Evolutionary conservation across 2,888 invertebrate species (phyloP).

Genomic region (Scelioninae gen. 2): DNA sequence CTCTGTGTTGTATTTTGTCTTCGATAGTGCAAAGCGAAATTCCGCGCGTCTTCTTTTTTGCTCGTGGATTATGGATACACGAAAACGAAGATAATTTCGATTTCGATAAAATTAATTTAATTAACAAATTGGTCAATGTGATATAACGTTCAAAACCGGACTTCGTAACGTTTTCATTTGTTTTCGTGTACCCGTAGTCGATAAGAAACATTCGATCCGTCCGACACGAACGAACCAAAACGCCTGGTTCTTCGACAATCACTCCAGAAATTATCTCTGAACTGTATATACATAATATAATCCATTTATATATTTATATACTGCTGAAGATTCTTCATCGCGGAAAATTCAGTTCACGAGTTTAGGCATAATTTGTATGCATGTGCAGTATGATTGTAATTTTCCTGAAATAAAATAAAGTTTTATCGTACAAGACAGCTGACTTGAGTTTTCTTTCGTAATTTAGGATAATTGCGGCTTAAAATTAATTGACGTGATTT

Average conservation of each 20-base stretch:
- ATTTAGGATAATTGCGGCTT: slow-evolving; percentile 1
- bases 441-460: slow-evolving; percentile 6
- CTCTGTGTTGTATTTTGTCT: background rate
- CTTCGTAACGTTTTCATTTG: slow-evolving; percentile 18
- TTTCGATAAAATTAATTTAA: slow-evolving; percentile 18
- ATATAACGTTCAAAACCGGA: slow-evolving; percentile 20
- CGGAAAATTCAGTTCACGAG: slow-evolving; percentile 52
- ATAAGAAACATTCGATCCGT: slow-evolving; percentile 22
- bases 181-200: slow-evolving; percentile 37
- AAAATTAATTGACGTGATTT: slow-evolving; percentile 1
- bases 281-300: slow-evolving; percentile 56
- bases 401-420: slow-evolving; percentile 50
- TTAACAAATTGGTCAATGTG: slow-evolving; percentile 26
- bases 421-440: slow-evolving; percentile 36
- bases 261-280: slow-evolving; percentile 37
- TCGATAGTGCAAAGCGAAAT: slow-evolving; percentile 1
- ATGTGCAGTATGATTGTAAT: slow-evolving; percentile 69
- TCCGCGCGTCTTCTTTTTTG: slow-evolving; percentile 3
- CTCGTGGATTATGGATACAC: slow-evolving; percentile 25
- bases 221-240: slow-evolving; percentile 24
- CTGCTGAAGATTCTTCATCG: slow-evolving; percentile 54
- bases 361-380: slow-evolving; percentile 70
- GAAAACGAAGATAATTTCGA: slow-evolving; percentile 20
- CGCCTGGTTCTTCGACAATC: slow-evolving; percentile 28
- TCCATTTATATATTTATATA: slow-evolving; percentile 51